Evolutionary conservation across 2,113 vertebrate genomes (phyloP), one percentile per base, ranked within the genome.

Genomic region (Psettodes erumei): DNA sequence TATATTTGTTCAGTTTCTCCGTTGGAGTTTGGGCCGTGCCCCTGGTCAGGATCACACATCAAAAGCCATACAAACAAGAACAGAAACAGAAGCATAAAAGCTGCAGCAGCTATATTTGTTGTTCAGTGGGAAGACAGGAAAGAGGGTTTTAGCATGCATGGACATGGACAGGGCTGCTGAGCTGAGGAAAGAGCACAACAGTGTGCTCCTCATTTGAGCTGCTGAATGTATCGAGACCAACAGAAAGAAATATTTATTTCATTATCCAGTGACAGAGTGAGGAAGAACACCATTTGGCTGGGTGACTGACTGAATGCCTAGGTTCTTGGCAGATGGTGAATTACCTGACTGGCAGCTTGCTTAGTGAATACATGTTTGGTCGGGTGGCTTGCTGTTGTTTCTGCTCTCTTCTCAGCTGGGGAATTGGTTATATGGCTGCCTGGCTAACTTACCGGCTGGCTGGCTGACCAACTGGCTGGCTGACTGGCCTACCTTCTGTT

Each of bases 401-500:
- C 21, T 51, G 53, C 64, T 72, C 30, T 61, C 27, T 43, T 51
- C 33, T 28, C 38, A 4, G 47, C 86, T 25, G 21, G 76, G 76
- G 83, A 84, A 76, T 80, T 72, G 55, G 13, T 37, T 84, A 13
- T 56, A 79, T 60, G 51, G 64, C 56, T 72, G 67, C n/a, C 64
- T 84, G 50, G 62, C 58, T 65, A 51, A 69, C 50, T 43, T 64
- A 60, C 75, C 71, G 75, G 48, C 64, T 53, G 61, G 25, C 42
- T 85, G 30, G 42, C 59, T 64, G 66, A 80, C 81, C 80, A n/a
- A n/a, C n/a, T n/a, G n/a, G 78, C 64, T 83, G 75, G 48, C 64
- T 53, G 61, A 21, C 42, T 85, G 30, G 42, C 59, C 67, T 66
- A 80, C 81, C 80, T 84, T 89, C 77, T 87, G 91, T 77, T 86